phyloP scores from a whole-genome alignment of 1,140 invertebrate species.

The Sarcophaga bullata region DNA sequence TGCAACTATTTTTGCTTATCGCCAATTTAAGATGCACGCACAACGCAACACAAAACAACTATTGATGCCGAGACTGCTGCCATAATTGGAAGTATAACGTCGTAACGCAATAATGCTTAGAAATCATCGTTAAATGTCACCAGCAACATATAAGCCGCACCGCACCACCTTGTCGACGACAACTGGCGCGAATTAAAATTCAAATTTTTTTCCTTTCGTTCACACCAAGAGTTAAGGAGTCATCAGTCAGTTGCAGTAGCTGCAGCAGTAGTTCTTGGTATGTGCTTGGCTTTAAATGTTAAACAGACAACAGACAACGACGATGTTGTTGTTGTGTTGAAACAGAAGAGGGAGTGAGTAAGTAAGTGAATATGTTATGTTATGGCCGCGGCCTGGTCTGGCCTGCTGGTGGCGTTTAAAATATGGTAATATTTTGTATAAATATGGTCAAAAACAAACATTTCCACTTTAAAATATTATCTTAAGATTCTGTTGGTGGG shows the following conservation, averaged over 20 bases:
- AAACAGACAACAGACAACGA: neutral
- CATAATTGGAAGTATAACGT: conserved; percentile 37
- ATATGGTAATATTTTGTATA: neutral
- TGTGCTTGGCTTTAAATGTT: neutral
- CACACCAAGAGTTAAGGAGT: neutral
- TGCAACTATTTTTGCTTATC: conserved; percentile 21
- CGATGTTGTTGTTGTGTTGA: too few species aligned
- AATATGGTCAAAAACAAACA: conserved; percentile 8
- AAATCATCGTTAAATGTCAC: conserved; percentile 12
- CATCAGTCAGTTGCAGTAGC: neutral
- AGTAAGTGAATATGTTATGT: neutral
- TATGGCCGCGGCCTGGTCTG: neutral
- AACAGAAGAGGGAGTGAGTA: neutral
- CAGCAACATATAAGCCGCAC: neutral
- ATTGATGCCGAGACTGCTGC: neutral
- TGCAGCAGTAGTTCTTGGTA: too few species aligned
- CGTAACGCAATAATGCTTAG: conserved; percentile 8
- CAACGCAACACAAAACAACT: too few species aligned
- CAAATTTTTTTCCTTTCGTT: neutral
- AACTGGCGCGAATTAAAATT: neutral
- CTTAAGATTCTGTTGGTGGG: too few species aligned
- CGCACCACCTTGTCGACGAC: neutral
- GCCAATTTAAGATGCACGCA: conserved; percentile 19
- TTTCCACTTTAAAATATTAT: neutral
- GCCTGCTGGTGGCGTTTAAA: neutral